Conservation (phyloP, 2,113 vertebrate species). For the Psephotus haematonotus region DNA sequence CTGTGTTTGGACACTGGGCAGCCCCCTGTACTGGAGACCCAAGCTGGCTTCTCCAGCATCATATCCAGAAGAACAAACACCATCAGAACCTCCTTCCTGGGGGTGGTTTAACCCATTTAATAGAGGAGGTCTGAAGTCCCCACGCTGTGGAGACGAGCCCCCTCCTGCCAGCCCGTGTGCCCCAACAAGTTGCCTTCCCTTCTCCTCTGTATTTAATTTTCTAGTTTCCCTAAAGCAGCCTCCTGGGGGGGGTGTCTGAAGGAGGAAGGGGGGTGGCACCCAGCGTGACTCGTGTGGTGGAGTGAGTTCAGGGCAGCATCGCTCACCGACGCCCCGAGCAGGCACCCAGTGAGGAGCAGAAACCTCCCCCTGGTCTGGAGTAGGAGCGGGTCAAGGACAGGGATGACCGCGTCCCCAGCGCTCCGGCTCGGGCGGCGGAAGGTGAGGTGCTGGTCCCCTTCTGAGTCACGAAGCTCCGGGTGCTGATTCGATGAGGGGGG, state of each 20-base stretch:
- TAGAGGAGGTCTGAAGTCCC: not conserved
- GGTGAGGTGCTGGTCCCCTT: not conserved
- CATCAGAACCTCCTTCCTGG: not conserved
- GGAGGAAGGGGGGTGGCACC: not conserved
- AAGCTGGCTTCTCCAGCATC: not conserved
- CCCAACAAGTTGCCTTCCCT: not conserved
- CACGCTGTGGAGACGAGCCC: rapidly evolving
- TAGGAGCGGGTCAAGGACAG: rapidly evolving
- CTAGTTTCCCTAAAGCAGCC: not conserved
- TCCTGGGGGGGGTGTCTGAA: no score
- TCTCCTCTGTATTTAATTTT: not conserved
- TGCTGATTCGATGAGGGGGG: conserved; percentile 53
- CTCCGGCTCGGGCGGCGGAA: not conserved
- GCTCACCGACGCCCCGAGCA: rapidly evolving
- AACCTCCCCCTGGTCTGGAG: not conserved
- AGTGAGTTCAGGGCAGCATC: rapidly evolving
- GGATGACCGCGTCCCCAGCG: not conserved
- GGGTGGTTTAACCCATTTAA: not conserved
- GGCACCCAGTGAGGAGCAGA: not conserved
- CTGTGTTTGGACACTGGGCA: no score
- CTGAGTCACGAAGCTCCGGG: conserved; percentile 49
- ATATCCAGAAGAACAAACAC: not conserved
- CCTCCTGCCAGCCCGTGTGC: rapidly evolving
- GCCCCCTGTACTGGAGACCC: rapidly evolving
- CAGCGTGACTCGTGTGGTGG: rapidly evolving